A percentile compares a stretch with the other conserved stretches of the same genome.
Evolutionary conservation across 2,113 vertebrate species (phyloP).

Genomic region (Oenanthe melanoleuca): DNA sequence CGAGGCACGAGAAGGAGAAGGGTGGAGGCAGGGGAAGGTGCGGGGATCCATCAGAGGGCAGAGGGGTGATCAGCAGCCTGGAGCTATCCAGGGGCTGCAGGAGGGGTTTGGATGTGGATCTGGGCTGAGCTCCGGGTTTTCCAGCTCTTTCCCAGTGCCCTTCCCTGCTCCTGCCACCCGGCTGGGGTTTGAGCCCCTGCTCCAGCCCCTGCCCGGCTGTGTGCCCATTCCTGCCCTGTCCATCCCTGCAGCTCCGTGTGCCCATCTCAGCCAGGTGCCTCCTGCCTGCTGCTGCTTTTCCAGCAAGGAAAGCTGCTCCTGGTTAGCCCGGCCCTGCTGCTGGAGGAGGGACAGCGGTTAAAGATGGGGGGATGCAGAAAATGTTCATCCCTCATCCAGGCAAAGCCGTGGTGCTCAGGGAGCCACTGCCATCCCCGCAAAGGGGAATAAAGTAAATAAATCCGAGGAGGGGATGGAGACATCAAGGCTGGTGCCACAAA

Average conservation of each 20-base stretch:
- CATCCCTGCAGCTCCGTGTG: not conserved
- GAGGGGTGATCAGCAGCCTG: not conserved
- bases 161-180: not conserved
- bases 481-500: not conserved
- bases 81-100: not conserved
- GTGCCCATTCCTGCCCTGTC: not conserved
- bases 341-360: accelerated
- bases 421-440: not conserved
- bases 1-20: not conserved
- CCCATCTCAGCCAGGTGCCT: not conserved
- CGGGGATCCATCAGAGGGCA: not conserved
- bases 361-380: not conserved
- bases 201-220: not conserved
- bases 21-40: not conserved
- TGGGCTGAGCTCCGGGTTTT: not conserved
- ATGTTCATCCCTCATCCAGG: not conserved
- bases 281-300: not conserved
- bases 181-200: not conserved
- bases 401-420: accelerated
- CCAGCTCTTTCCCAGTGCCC: not conserved
- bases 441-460: accelerated
- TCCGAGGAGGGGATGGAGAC: not conserved
- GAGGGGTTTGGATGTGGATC: not conserved
- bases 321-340: not conserved
- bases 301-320: not conserved